These are phyloP conservation scores for Metopia argyrocephala DNA, from an alignment of 2,888 invertebrate genomes.

Conservation along the genomic window DNA sequence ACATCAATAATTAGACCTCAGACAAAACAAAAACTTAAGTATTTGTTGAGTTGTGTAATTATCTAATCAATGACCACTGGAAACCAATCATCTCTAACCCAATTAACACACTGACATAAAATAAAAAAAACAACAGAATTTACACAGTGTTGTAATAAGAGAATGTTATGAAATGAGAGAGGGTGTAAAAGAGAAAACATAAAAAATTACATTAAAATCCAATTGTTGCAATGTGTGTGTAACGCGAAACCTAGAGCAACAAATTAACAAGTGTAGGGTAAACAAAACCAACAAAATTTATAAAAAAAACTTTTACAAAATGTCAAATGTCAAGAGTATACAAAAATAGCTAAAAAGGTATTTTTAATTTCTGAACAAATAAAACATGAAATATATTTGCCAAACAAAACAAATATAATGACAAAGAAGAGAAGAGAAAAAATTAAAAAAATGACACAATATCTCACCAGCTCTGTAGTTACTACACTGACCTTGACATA, in stretches of 20 bases:
- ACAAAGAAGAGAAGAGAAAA: not conserved
- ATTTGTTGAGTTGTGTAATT: no score
- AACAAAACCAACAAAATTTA: not conserved
- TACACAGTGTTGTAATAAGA: not conserved
- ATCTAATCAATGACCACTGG: not conserved
- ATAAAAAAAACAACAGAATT: not conserved
- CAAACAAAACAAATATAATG: not conserved
- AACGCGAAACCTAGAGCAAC: slow-evolving; percentile 12
- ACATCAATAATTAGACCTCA: no score
- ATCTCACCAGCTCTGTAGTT: not conserved
- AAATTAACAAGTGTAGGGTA: slow-evolving; percentile 23
- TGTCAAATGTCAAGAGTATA: slow-evolving; percentile 54
- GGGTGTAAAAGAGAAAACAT: not conserved
- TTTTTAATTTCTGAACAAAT: not conserved
- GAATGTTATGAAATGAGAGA: not conserved
- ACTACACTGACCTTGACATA: slow-evolving; percentile 37
- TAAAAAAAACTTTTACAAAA: slow-evolving; percentile 25
- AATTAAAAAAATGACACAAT: slow-evolving; percentile 36
- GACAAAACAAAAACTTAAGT: no score
- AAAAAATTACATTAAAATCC: not conserved
- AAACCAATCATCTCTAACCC: slow-evolving; percentile 44
- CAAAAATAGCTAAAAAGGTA: not conserved
- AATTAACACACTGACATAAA: slow-evolving; percentile 37
- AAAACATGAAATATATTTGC: slow-evolving; percentile 20
- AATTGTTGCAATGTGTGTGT: not conserved